A percentile compares a stretch with the other conserved stretches of the same genome.
phyloP scores from a whole-genome alignment of 37 sponge, comb jelly and placozoan species.

The Crambe crambe region DNA sequence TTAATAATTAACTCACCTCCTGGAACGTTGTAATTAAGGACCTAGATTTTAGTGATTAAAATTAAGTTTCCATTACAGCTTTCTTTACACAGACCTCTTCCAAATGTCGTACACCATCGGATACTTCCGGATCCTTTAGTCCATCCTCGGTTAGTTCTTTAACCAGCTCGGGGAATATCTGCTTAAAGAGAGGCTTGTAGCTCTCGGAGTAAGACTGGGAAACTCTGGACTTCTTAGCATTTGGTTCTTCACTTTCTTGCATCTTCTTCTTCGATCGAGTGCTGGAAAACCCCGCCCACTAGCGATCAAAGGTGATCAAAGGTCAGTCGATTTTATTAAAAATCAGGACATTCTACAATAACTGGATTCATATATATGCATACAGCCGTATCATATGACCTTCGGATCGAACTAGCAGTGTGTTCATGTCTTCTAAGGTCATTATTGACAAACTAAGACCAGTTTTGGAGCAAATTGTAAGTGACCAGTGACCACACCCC shows the following conservation, averaged over 20 bases:
- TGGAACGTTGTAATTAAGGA: slow-evolving; percentile 77
- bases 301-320: too few relatives aligned
- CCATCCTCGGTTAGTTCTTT: slow-evolving; percentile 53
- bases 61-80: not conserved
- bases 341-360: too few relatives aligned
- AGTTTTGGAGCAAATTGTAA: not conserved
- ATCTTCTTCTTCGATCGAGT: too few relatives aligned
- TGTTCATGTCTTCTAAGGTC: too few relatives aligned
- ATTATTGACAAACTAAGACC: slow-evolving; percentile 8
- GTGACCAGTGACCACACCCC: not conserved
- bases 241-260: too few relatives aligned
- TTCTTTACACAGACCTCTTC: slow-evolving; percentile 30
- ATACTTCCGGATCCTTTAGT: slow-evolving; percentile 29
- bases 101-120: slow-evolving; percentile 59
- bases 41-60: slow-evolving; percentile 16
- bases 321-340: too few relatives aligned
- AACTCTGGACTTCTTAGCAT: too few relatives aligned
- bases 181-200: slow-evolving; percentile 33
- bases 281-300: too few relatives aligned
- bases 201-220: slow-evolving; percentile 27
- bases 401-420: too few relatives aligned
- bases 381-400: too few relatives aligned
- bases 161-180: slow-evolving; percentile 46
- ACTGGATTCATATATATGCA: too few relatives aligned
- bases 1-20: slow-evolving; percentile 49